These are phyloP conservation scores for Malacosoma neustria DNA, from an alignment of 2,888 invertebrate genomes.

Conservation along the genomic window DNA sequence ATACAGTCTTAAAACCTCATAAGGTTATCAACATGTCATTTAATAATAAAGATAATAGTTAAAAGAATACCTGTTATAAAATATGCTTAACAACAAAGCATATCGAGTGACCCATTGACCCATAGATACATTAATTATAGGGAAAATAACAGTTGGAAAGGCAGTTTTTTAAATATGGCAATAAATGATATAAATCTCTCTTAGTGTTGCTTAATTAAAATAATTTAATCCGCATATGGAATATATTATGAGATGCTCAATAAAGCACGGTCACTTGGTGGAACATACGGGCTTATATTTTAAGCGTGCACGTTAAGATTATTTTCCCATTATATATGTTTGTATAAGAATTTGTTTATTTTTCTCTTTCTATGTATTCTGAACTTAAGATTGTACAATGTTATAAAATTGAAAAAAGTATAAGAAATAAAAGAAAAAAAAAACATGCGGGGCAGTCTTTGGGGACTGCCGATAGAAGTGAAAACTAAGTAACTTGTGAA, in stretches of 20 bases:
- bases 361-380: no score
- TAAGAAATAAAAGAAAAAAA: no score
- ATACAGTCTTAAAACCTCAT: no score
- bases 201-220: constrained; percentile 51
- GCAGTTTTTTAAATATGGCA: constrained; percentile 24
- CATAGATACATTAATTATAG: constrained; percentile 17
- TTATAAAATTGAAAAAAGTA: no score
- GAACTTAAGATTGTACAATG: no score
- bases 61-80: neutral
- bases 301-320: constrained; percentile 8
- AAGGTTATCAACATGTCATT: no score
- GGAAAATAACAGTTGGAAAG: constrained; percentile 33
- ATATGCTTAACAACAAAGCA: neutral
- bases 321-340: no score
- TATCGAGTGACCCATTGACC: constrained; percentile 16
- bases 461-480: no score
- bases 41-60: neutral
- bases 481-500: no score
- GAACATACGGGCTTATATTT: constrained; percentile 28
- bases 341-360: no score
- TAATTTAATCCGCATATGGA: constrained; percentile 61
- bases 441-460: no score
- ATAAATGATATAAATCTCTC: constrained; percentile 40
- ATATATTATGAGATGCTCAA: constrained; percentile 54
- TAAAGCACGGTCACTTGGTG: constrained; percentile 37